A percentile compares a stretch with the other conserved stretches of the same genome.
These are phyloP conservation scores for Danio rerio DNA, from an alignment of 2,113 vertebrate genomes.

Conservation along the genomic window GRCz12tu NC_133191.1:33262001-33262500, in stretches of 20 bases:
- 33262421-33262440: too few species aligned
- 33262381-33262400: not conserved
- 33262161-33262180: slow-evolving; percentile 83
- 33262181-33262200: slow-evolving; percentile 69
- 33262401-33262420: not conserved
- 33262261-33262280: slow-evolving; percentile 75
- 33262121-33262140: slow-evolving; percentile 62
- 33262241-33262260: slow-evolving; percentile 77
- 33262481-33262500: too few species aligned
- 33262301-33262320: slow-evolving; percentile 19
- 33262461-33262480: too few species aligned
- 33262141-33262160: slow-evolving; percentile 64
- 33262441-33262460: too few species aligned
- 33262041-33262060: slow-evolving; percentile 1
- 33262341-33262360: not conserved
- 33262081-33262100: slow-evolving; percentile 28
- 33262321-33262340: slow-evolving; percentile 36
- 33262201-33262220: slow-evolving; percentile 75
- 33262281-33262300: slow-evolving; percentile 62
- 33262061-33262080: slow-evolving; percentile 11
- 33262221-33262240: slow-evolving; percentile 78
- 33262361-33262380: not conserved
- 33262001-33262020: slow-evolving; percentile 40
- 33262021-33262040: slow-evolving; percentile 20
- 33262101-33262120: slow-evolving; percentile 31